Evolutionary conservation across 1,140 invertebrate species (phyloP), one percentile per base, ranked within the genome.

Genomic region (Ostrea edulis): DNA sequence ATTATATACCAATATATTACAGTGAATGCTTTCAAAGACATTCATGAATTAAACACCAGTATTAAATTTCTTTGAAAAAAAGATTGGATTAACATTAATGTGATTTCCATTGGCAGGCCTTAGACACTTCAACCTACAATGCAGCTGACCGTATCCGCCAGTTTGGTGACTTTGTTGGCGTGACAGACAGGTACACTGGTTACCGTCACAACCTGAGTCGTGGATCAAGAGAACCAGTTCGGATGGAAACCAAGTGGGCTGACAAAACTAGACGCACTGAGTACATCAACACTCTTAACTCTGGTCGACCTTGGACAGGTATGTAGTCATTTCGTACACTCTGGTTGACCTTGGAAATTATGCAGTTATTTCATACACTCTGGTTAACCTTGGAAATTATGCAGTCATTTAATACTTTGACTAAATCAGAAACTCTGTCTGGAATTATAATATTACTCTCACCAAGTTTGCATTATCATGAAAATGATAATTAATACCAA

Each of bases 151-250:
- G 93, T 29, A 92, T 94, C 22, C 87, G 92, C 20, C 91, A 93
- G 77, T 94, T 94, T 90, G 93, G 92, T 84, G 93, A 94, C 85
- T 88, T 92, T 68, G 91, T 94, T n/a, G 94, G 94, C 29, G 94
- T 95, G n/a, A 95, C 94, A 17, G 94, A 95, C 83, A 86, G 93
- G 51, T 95, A 92, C 88, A 94, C 93, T 55, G 93, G 94, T 20
- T 95, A 94, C 90, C 89, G 94, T 82, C 86, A 94, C 86, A 95
- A 94, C 81, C 84, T 92, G 71, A 93, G 92, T 20, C 88, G 93
- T 22, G 93, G 93, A 3, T 91, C 90, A 0, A 81, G 93, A 55
- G 92, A 94, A 35, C 93, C 93, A 22, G 90, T 92, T 81, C 87
- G 86, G 77, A 90, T 94, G 85, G 88, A 91, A 11, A 92, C 91